Evolutionary conservation across 2,797 vertebrate genomes (phyloP), one percentile per base, ranked within the genome.

Genomic region (Betta splendens): DNA sequence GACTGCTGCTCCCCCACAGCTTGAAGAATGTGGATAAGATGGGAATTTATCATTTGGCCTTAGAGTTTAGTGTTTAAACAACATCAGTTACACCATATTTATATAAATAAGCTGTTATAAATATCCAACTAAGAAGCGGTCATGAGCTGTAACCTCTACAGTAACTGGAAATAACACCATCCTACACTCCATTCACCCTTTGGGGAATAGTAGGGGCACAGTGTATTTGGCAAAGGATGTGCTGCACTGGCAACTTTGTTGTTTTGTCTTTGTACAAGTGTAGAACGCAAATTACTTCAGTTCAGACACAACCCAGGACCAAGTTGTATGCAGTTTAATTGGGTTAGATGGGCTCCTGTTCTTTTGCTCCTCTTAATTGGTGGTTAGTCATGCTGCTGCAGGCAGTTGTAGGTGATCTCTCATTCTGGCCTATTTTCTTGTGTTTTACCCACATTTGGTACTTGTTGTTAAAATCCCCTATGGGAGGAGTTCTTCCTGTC

Each of bases 1-100:
- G 47, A 54, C 39, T 53, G 35, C 21, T 18, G 60, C 56, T 73
- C 52, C 40, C 52, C 42, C 42, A 32, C 26, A 37, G 70, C 44
- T 62, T 53, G 61, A 56, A 55, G 67, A 64, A 77, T 68, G 43
- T 56, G 23, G 9, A 74, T 48, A 37, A 28, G 69, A 57, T 59
- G 32, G 49, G 1, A 51, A 70, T 78, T 37, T 22, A 64, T 81
- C 42, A 51, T 46, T 57, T 51, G 51, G 52, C 55, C 51, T 52
- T 25, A 38, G 29, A 15, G 7, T 18, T 51, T 43, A 22, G 7
- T 43, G 25, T 45, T 50, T 9, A 63, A 68, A 45, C 43, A 29
- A 52, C 8, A 75, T 44, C 25, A 68, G 17, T 49, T 45, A 51
- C 23, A 61, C 7, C 21, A 66, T 20, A 64, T 75, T 49, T 42